Percentiles rank a stretch among this genome's conserved stretches.
phyloP scores from a whole-genome alignment of 2,888 invertebrate species.

The Microchrysa polita region DNA sequence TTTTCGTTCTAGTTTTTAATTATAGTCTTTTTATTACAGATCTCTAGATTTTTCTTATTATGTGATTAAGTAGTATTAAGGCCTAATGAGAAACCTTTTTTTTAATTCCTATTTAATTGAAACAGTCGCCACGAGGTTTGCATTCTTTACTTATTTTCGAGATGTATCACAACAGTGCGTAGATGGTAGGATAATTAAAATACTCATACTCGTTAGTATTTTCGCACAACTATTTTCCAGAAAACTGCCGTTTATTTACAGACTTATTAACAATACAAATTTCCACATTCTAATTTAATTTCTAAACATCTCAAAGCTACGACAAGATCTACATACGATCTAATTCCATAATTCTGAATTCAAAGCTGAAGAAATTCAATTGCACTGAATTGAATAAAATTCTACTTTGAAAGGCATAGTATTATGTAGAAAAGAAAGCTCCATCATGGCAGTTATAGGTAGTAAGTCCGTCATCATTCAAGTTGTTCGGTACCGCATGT shows the following conservation, averaged over 20 bases:
- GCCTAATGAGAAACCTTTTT: too few species aligned
- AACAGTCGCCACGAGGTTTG: too few species aligned
- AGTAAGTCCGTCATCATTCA: too few species aligned
- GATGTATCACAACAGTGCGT: too few species aligned
- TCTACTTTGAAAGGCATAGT: background rate
- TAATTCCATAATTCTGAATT: constrained; percentile 16
- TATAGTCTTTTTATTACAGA: too few species aligned
- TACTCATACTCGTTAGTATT: background rate
- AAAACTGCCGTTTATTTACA: background rate
- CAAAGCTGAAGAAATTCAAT: constrained; percentile 12
- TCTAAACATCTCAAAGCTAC: background rate
- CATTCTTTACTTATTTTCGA: too few species aligned
- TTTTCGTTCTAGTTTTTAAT: too few species aligned
- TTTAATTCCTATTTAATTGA: too few species aligned
- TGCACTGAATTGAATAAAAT: constrained; percentile 21
- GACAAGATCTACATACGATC: background rate
- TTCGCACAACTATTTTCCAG: background rate
- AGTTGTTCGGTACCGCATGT: background rate
- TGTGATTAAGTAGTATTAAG: too few species aligned
- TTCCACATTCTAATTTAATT: constrained; percentile 13
- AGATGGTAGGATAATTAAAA: background rate
- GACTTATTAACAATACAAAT: background rate
- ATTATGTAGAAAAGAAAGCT: constrained; percentile 15
- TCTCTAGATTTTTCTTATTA: too few species aligned
- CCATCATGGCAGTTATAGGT: too few species aligned